Conservation (phyloP, 1,140 invertebrate genomes). For the Proctacanthus coquilletti region DNA sequence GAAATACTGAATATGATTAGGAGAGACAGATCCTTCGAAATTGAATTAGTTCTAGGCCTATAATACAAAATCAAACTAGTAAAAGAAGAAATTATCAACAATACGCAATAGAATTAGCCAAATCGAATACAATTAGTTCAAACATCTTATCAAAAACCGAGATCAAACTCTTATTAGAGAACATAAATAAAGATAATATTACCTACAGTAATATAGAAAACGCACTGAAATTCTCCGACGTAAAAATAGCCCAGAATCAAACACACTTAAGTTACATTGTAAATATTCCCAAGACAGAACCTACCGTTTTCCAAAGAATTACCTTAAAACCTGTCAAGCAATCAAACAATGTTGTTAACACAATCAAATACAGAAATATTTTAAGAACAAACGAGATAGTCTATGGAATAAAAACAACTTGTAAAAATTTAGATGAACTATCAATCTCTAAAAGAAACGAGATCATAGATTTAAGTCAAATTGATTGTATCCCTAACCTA, state of each 20-base stretch:
- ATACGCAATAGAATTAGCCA: conserved; percentile 4
- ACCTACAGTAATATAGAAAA: conserved; percentile 5
- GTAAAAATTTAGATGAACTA: too few relatives aligned
- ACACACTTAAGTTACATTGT: too few relatives aligned
- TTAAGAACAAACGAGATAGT: too few relatives aligned
- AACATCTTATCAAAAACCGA: conserved; percentile 4
- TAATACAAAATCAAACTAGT: conserved; percentile 5
- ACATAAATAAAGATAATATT: conserved; percentile 2
- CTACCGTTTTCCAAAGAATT: too few relatives aligned
- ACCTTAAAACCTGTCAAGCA: too few relatives aligned
- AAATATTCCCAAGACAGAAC: too few relatives aligned
- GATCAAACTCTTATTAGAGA: conserved; percentile 3
- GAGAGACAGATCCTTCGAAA: conserved; percentile 1
- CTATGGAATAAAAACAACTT: too few relatives aligned
- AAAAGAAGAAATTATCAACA: conserved; percentile 1
- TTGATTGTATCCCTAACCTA: too few relatives aligned
- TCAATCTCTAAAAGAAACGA: too few relatives aligned
- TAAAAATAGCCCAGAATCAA: conserved; percentile 8
- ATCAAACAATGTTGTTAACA: too few relatives aligned
- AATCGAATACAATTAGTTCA: conserved; percentile 6
- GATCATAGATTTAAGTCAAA: too few relatives aligned
- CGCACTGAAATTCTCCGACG: conserved; percentile 4
- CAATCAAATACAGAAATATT: too few relatives aligned
- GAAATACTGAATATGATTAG: not conserved
- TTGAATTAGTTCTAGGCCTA: conserved; percentile 4